A percentile compares a stretch with the other conserved stretches of the same genome.
Conservation (phyloP, 2,888 invertebrate species). For the Glaucopsyche alexis region DNA sequence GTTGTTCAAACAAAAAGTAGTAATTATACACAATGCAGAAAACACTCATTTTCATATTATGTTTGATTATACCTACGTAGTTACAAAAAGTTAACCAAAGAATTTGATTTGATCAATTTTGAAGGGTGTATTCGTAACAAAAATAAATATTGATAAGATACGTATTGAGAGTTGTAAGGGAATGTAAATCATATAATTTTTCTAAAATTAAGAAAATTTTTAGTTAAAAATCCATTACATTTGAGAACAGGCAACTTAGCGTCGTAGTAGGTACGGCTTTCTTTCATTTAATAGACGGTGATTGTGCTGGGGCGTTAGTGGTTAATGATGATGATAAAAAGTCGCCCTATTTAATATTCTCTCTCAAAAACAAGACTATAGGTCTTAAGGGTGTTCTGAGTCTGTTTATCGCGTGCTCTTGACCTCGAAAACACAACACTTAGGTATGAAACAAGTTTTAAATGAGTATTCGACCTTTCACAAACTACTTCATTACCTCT, state of each 20-base stretch:
- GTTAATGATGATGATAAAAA: neutral
- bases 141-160: too few relatives aligned
- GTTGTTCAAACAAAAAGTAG: neutral
- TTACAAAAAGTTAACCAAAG: too few relatives aligned
- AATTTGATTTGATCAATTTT: too few relatives aligned
- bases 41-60: neutral
- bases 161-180: too few relatives aligned
- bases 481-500: slow-evolving; percentile 15
- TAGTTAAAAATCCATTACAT: too few relatives aligned
- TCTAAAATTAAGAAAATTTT: too few relatives aligned
- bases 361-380: slow-evolving; percentile 20
- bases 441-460: slow-evolving; percentile 31
- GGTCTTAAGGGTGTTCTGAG: slow-evolving; percentile 27
- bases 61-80: neutral
- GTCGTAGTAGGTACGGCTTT: too few relatives aligned
- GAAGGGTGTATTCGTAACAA: too few relatives aligned
- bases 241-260: too few relatives aligned
- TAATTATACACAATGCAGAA: neutral
- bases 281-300: too few relatives aligned
- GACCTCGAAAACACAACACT: slow-evolving; percentile 30
- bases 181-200: too few relatives aligned
- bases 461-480: slow-evolving; percentile 31
- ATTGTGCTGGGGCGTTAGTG: too few relatives aligned
- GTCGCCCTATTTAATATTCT: neutral
- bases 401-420: slow-evolving; percentile 32